Evolutionary conservation across 2,888 invertebrate genomes (phyloP), one percentile per base, ranked within the genome.

Genomic region (Yponomeuta evonymella): DNA sequence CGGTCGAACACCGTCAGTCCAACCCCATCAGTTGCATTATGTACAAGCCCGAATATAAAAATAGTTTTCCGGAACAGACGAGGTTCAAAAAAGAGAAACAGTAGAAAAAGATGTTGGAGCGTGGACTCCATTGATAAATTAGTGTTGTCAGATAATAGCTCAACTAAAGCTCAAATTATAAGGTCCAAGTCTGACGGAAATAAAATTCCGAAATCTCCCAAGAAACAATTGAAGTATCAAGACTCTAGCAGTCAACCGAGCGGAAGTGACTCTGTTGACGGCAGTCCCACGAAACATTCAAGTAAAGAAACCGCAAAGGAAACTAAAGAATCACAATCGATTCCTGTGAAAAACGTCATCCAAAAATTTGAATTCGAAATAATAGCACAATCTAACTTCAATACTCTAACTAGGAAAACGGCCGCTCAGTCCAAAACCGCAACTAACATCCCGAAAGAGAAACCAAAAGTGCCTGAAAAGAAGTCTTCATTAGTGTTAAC

Each of bases 391-490:
- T 80, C 85, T 6, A 84, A 80, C 76, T 77, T 76, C 15, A 82
- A 79, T 73, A 83, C 86, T 72, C 76, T 89, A 75, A 93, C 90
- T 75, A 90, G 81, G 80, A 86, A 89, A 76, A 84, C 88, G 72
- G 90, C 67, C 33, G 64, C 83, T 73, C 82, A 79, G 79, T 75
- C 74, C 58, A 83, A 82, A 79, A 84, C 77, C 82, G 81, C 80
- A 80, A 78, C 77, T 66, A 78, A 79, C 70, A 62, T 79, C 23
- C 51, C 51, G 72, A 90, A 86, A 85, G 90, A 91, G 81, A 94
- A 94, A 88, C 93, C 94, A 67, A 93, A 93, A 89, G 90, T 94
- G 87, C 94, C 94, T 85, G 94, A 93, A 85, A 94, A 94, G 79
- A 94, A 93, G 83, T 89, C 93, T 75, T 87, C 90, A 75, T 76